Percentiles rank a stretch among this genome's conserved stretches.
Evolutionary conservation across 2,113 vertebrate species (phyloP).

Genomic region (Cairina moschata): DNA sequence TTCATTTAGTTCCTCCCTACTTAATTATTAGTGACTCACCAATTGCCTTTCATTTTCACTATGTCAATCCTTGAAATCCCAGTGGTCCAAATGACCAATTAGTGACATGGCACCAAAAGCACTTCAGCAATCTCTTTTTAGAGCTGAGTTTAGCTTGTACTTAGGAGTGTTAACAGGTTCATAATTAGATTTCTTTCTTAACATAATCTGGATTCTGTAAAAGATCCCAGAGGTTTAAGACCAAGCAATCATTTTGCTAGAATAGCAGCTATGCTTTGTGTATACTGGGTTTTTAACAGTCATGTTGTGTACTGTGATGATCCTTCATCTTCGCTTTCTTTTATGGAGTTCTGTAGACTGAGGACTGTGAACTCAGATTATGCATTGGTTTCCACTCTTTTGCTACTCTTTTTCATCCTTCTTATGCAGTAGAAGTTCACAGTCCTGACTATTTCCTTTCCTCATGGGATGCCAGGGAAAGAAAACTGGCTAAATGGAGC

Average conservation of each 20-base stretch:
- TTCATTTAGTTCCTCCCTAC: conserved; percentile 27
- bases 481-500: background rate
- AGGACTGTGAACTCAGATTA: background rate
- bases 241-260: conserved; percentile 3
- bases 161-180: conserved; percentile 56
- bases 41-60: conserved; percentile 62
- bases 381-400: background rate
- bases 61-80: conserved; percentile 55
- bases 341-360: background rate
- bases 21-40: conserved; percentile 55
- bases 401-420: background rate
- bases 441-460: background rate
- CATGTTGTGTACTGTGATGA: background rate
- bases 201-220: conserved; percentile 38
- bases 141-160: conserved; percentile 30
- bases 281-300: background rate
- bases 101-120: conserved; percentile 38
- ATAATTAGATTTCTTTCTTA: conserved; percentile 70
- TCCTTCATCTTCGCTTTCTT: background rate
- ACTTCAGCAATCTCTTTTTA: conserved; percentile 38
- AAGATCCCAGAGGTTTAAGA: conserved; percentile 26
- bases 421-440: background rate
- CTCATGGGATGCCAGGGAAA: background rate
- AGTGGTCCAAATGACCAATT: conserved; percentile 63
- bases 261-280: background rate